These are phyloP conservation scores for Rhagologus leucostigma DNA, from an alignment of 2,113 vertebrate species.

Conservation along the genomic window DNA sequence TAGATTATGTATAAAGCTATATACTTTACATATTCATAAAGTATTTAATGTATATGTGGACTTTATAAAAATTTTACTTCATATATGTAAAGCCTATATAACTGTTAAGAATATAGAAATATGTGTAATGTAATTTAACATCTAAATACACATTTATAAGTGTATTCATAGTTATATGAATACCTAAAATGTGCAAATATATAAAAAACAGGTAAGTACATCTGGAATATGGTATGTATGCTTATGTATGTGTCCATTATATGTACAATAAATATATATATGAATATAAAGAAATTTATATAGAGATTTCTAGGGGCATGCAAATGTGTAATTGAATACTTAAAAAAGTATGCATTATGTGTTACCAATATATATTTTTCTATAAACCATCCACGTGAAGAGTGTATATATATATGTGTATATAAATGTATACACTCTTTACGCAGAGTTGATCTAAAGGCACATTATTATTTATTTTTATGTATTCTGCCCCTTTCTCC, in stretches of 20 bases:
- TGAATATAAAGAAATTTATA: accelerated
- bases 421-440: accelerated
- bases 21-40: too few relatives aligned
- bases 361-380: accelerated
- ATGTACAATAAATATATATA: accelerated
- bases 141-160: accelerated
- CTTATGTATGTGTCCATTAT: too few relatives aligned
- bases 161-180: too few relatives aligned
- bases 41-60: accelerated
- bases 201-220: neutral
- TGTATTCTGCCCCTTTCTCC: neutral
- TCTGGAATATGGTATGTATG: accelerated
- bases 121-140: accelerated
- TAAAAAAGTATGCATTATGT: accelerated
- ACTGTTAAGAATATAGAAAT: accelerated
- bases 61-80: too few relatives aligned
- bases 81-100: accelerated
- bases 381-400: neutral
- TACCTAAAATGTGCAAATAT: accelerated
- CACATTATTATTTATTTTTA: accelerated
- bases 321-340: neutral
- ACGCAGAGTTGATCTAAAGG: accelerated
- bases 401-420: accelerated
- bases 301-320: neutral
- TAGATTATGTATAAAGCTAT: accelerated